Evolutionary conservation across 2,888 invertebrate genomes (phyloP), one percentile per base, ranked within the genome.

Genomic region (Hylaea fasciaria): DNA sequence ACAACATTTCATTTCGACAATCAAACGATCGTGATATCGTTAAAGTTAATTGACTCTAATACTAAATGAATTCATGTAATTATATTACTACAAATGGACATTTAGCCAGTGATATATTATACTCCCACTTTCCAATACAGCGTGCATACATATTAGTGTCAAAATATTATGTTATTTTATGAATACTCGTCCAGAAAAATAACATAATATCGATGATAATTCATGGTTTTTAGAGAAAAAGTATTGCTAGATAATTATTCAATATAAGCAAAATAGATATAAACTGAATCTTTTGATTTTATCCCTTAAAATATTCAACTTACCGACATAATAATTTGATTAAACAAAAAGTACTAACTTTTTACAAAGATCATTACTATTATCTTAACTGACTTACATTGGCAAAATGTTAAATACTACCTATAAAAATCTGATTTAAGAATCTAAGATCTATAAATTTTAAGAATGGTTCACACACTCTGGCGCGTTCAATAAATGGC

Each of bases 31-130:
- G 67, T 77, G 71, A 71, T 67, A 68, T 35, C 11, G n/a, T 12
- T 32, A 8, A 48, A 48, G 12, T 83, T 85, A 56, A 62, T 84
- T 85, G 83, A 85, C 83, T 50, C 56, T 63, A n/a, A 62, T 55
- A 52, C 58, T 68, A 64, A 50, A 51, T 45, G 45, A 53, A 60
- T 48, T 51, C 9, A 50, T 50, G 49, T 41, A 55, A 60, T 60
- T 60, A 39, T 46, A 56, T 56, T 62, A 62, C 56, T 55, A 46
- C 17, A 28, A n/a, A 54, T 59, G 49, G 57, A 55, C 54, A 55
- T 59, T 50, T 29, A 28, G 47, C 29, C 44, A 48, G 51, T 37
- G 43, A 51, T 40, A 40, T 51, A 40, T 13, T 7, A 45, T 44
- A 7, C 9, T 32, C 10, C 32, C 32, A 32, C 3, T 9, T 32